A percentile compares a stretch with the other conserved stretches of the same genome.
Conservation (phyloP, 2,113 vertebrate species). For the Leptocoma aspasia region DNA sequence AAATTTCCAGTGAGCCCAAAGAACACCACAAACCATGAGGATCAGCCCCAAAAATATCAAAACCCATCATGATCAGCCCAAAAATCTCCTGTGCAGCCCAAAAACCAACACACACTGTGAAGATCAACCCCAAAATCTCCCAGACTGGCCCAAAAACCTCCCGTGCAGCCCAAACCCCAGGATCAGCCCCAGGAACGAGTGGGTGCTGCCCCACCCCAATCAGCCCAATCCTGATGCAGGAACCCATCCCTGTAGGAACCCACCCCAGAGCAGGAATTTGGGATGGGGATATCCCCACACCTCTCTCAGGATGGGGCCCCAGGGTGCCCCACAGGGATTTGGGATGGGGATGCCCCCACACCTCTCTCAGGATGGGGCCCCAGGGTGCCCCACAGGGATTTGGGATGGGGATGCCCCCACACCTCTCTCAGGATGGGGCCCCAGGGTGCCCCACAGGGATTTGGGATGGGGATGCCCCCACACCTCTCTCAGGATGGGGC, state of each 20-base stretch:
- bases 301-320: not conserved
- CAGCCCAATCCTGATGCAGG: not conserved
- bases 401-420: not conserved
- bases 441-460: not conserved
- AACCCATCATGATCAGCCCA: not conserved
- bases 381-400: not conserved
- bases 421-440: not conserved
- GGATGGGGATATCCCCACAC: not conserved
- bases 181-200: not conserved
- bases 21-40: not conserved
- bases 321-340: not conserved
- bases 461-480: not conserved
- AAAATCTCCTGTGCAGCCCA: not conserved
- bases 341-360: not conserved
- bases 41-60: not conserved
- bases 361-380: not conserved
- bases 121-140: not conserved
- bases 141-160: not conserved
- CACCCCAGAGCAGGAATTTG: not conserved
- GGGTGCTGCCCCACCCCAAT: rapidly evolving
- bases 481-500: not conserved
- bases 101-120: rapidly evolving
- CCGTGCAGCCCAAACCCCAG: not conserved
- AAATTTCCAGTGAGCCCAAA: not conserved
- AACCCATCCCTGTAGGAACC: not conserved